Base-by-base conservation (phyloP, 2,113 vertebrate genomes). In the Sphaerodactylus townsendi region DNA sequence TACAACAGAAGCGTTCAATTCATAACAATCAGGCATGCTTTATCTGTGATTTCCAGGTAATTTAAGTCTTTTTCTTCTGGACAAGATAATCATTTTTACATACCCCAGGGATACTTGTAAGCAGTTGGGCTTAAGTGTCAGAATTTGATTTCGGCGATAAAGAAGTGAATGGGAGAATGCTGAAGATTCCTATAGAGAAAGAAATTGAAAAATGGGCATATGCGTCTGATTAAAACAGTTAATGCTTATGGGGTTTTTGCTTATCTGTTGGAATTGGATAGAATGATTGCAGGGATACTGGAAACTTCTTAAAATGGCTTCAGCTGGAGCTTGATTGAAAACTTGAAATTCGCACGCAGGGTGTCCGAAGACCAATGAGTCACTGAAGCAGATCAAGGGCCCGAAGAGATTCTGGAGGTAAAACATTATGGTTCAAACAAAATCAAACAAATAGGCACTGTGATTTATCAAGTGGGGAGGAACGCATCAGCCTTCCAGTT, bases 141-240 rank as follows among this genome's bases (percentile, higher is more conserved):
- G 86, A 90, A 90, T 33, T 90, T 46, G 71, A 83, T 30, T 87
- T 81, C 87, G 65, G n/a, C 83, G 33, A 64, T 15, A 90, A 50
- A 82, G 25, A 79, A 75, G 75, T 56, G 59, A 25, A 69, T 85
- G 35, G 86, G 25, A 88, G 50, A 85, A 82, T 79, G 50, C 3
- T 23, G 56, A 30, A 90, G 78, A 81, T 85, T 88, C 41, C 46
- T 3, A 1, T 21, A 86, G 79, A 87, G 88, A 89, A 81, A 28
- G 4, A 86, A 90, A 87, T 15, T 53, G 79, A 30, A 79, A 2
- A 44, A 35, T 41, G 25, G 3, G 1, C 56, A 23, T 64, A 48
- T 44, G 21, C 79, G 74, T 65, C 85, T 88, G 71, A 88, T 84
- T 71, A 82, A 87, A 80, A 85, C 59, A 66, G n/a, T 3, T 44